Base-by-base conservation (phyloP, 2,888 invertebrate species). In the Aleiodes leptofemur region DNA sequence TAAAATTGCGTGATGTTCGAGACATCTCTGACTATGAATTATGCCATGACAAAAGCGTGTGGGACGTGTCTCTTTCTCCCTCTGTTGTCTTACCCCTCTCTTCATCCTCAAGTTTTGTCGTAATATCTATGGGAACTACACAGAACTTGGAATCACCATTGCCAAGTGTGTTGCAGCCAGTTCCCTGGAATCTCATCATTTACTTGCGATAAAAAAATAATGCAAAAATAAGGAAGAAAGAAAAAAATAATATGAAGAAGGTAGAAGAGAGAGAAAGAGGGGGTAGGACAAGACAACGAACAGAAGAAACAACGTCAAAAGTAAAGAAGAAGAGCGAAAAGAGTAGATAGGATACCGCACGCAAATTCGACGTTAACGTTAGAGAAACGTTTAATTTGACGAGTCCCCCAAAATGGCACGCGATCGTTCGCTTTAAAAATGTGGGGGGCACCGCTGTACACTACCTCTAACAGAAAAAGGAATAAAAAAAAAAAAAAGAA, bases 321-420 rank as follows among this genome's bases (percentile, higher is more conserved):
- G 38, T 64, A 70, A 43, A 31, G 53, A 74, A 66, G 69, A 76
- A 72, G 57, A 38, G 59, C 57, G 56, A 56, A 57, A 57, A 68
- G 31, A 29, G 57, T 78, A 78, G 77, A 79, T 80, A 77, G 78
- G 76, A 76, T 78, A 76, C 75, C 80, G 71, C 87, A 86, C 87
- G 87, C 87, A 86, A 87, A 86, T 87, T 85, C 83, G 85, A 88
- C 87, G 86, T 88, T 87, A 87, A 86, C 84, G 83, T 83, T 83
- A 82, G 79, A 82, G 79, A 81, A 86, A 82, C 86, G 85, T 87
- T 87, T 87, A 87, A 87, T 87, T 86, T 86, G 82, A 82, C 82
- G 81, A 81, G 82, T 82, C 79, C 69, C 79, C 82, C 80, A 80
- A 84, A 85, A 84, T 85, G 84, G 82, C 86, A 86, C 85, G 86